Conservation (phyloP, 2,113 vertebrate species). For the Hepsetus odoe region DNA sequence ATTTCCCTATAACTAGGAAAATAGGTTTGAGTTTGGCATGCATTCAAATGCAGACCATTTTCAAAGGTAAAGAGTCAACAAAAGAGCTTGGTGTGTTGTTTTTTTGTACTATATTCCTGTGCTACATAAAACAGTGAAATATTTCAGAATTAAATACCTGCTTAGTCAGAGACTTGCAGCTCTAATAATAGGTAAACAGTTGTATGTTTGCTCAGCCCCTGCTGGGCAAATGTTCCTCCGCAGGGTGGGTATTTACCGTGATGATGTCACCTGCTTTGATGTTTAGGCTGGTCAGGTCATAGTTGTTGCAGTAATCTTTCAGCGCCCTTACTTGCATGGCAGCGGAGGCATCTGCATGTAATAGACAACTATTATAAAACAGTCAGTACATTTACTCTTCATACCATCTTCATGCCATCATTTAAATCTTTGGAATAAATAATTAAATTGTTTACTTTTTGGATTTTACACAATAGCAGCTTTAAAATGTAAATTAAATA, state of each 20-base stretch:
- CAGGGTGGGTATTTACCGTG: conserved; percentile 78
- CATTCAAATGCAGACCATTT: no score
- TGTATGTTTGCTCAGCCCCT: neutral
- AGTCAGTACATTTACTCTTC: neutral
- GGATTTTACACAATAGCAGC: neutral
- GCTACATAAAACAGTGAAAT: no score
- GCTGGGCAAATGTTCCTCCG: neutral
- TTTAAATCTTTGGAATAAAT: neutral
- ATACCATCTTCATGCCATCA: neutral
- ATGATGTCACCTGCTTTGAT: conserved; percentile 96
- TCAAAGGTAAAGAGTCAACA: no score
- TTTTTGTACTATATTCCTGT: no score
- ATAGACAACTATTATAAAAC: conserved; percentile 31
- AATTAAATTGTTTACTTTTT: neutral
- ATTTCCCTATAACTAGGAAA: no score
- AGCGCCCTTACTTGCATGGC: conserved; percentile 94
- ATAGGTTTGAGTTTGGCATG: no score
- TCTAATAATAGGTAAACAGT: neutral
- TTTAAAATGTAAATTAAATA: no score
- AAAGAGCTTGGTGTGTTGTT: no score
- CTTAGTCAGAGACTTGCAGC: neutral
- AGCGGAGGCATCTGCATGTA: conserved; percentile 86
- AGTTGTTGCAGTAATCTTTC: conserved; percentile 99
- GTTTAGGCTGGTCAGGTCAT: conserved; percentile 97
- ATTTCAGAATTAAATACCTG: no score